A percentile compares a stretch with the other conserved stretches of the same genome.
phyloP scores from a whole-genome alignment of 2,888 invertebrate genomes.

The Oscheius myriophilus region DNA sequence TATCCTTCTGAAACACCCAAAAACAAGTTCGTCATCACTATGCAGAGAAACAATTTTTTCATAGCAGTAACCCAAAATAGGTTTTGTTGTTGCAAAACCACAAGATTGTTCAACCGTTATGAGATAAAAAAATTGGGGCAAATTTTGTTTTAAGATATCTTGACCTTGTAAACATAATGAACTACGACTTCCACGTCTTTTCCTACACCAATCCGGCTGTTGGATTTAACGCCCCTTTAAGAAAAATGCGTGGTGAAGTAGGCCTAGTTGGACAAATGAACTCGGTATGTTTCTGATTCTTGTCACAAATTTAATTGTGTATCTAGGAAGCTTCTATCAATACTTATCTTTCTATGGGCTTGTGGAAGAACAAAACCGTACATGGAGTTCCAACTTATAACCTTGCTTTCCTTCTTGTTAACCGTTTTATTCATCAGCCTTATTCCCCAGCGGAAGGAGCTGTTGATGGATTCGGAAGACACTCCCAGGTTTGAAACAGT shows the following conservation, averaged over 20 bases:
- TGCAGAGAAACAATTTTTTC: too few relatives aligned
- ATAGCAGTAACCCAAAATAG: too few relatives aligned
- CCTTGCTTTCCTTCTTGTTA: slow-evolving; percentile 77
- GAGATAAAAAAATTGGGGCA: too few relatives aligned
- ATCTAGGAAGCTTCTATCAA: slow-evolving; percentile 81
- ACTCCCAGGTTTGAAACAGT: neutral
- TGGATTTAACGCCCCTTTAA: slow-evolving; percentile 85
- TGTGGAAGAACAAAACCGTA: slow-evolving; percentile 82
- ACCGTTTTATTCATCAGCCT: slow-evolving; percentile 35
- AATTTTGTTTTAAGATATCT: slow-evolving; percentile 75
- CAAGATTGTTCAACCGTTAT: too few relatives aligned
- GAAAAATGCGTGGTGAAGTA: slow-evolving; percentile 71
- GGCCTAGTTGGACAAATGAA: slow-evolving; percentile 59
- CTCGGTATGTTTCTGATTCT: slow-evolving; percentile 43
- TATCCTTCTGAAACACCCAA: too few relatives aligned
- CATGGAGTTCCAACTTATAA: slow-evolving; percentile 89
- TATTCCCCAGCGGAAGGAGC: slow-evolving; percentile 44
- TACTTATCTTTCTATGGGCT: slow-evolving; percentile 82
- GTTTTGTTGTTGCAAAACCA: too few relatives aligned
- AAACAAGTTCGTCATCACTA: too few relatives aligned
- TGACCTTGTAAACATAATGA: slow-evolving; percentile 89
- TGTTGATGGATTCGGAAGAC: slow-evolving; percentile 5
- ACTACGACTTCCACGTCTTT: slow-evolving; percentile 87
- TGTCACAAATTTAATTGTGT: neutral
- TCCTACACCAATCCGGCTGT: slow-evolving; percentile 80